Evolutionary conservation across 2,113 vertebrate species (phyloP), one percentile per base, ranked within the genome.

Genomic region (Perognathus longimembris): DNA sequence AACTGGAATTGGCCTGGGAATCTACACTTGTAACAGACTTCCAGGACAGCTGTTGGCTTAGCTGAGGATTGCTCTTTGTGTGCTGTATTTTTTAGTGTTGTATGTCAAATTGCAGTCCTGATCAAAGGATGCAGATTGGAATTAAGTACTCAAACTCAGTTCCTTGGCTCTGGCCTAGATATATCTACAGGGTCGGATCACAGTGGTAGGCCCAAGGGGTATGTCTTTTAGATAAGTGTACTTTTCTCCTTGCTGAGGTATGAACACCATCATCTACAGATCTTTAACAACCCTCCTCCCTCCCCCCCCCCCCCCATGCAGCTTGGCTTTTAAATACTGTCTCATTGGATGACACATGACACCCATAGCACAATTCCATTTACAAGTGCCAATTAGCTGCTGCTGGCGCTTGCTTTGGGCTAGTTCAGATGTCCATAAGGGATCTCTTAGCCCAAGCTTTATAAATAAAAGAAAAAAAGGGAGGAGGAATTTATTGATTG

Each of bases 291-390:
- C 50, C 17, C 45, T 45, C 12, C 57, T 59, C 4, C 57, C 57
- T 32, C 81, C n/a, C 8, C 50, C 59, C 67, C 24, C 5, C 85
- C 64, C 70, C 88, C 20, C 9, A 8, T 5, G 3, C 34, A 66
- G 24, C 30, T 50, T 79, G 28, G 34, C 75, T 74, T 70, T 81
- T 79, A 78, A 95, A 74, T 40, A 22, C 21, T 8, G 10, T 59
- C 64, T 73, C 78, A 24, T 76, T 81, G 95, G 79, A 36, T 20
- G 89, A 86, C 76, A 84, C 45, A 45, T 45, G 45, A 45, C 45
- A 3, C 30, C 5, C 50, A n/a, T 1, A 22, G 78, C 57, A 54
- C 70, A 92, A 17, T 59, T 57, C 9, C 63, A 24, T 70, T 81
- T 50, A 89, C 42, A 77, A 32, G 1, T 54, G 67, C 30, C 80